These are phyloP conservation scores for Orthosia incerta DNA, from an alignment of 2,888 invertebrate species.

Conservation along the genomic window DNA sequence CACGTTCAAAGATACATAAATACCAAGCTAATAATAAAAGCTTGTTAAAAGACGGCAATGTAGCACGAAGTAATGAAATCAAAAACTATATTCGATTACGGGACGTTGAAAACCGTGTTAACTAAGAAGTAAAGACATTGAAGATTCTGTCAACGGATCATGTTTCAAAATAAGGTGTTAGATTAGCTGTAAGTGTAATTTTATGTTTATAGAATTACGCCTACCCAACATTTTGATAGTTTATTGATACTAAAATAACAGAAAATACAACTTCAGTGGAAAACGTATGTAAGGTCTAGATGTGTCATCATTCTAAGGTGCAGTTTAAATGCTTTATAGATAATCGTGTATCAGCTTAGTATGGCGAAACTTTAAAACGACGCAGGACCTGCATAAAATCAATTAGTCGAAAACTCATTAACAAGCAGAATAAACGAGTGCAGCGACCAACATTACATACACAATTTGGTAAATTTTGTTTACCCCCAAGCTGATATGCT, in stretches of 20 bases:
- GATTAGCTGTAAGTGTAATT: slow-evolving; percentile 18
- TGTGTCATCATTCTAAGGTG: slow-evolving; percentile 5
- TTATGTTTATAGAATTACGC: slow-evolving; percentile 30
- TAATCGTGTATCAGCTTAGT: background rate
- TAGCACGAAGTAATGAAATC: slow-evolving; percentile 29
- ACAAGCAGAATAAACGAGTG: slow-evolving; percentile 46
- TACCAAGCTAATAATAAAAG: too few species aligned
- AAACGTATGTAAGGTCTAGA: slow-evolving; percentile 4
- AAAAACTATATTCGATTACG: slow-evolving; percentile 9
- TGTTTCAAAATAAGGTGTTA: slow-evolving; percentile 38
- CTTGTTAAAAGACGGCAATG: slow-evolving; percentile 15
- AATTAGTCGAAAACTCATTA: slow-evolving; percentile 55
- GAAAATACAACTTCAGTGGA: slow-evolving; percentile 6
- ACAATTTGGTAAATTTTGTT: slow-evolving; percentile 69
- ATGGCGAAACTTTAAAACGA: background rate
- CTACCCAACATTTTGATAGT: slow-evolving; percentile 7
- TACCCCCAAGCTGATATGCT: slow-evolving; percentile 67
- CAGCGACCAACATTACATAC: slow-evolving; percentile 52
- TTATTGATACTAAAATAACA: slow-evolving; percentile 17
- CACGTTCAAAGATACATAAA: too few species aligned
- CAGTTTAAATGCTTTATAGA: background rate
- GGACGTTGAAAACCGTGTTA: background rate
- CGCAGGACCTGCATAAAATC: background rate
- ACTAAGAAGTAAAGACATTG: slow-evolving; percentile 11
- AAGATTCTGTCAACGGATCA: slow-evolving; percentile 14